Conservation (phyloP, 2,113 vertebrate genomes). For the Phalacrocorax carbo region DNA sequence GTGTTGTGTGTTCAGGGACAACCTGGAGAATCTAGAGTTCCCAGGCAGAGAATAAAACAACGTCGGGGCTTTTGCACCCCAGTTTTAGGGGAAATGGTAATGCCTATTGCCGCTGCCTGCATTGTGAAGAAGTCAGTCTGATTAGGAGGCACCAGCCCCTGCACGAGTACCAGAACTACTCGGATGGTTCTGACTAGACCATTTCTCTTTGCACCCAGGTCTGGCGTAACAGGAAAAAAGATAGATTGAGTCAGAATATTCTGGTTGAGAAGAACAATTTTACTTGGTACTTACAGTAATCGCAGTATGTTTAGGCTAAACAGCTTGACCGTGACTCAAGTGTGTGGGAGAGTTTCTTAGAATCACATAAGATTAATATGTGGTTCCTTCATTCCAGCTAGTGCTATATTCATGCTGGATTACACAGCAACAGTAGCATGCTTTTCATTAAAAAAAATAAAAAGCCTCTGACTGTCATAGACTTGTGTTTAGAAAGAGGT, state of each 20-base stretch:
- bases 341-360: not conserved
- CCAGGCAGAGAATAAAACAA: not conserved
- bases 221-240: not conserved
- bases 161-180: not conserved
- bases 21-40: not conserved
- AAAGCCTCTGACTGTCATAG: not conserved
- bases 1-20: conserved; percentile 3
- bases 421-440: not conserved
- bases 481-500: not conserved
- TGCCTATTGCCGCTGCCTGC: not conserved
- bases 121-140: not conserved
- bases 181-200: not conserved
- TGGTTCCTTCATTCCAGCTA: not conserved
- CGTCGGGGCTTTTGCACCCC: not conserved
- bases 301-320: not conserved
- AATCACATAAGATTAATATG: not conserved
- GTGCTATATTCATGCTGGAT: not conserved
- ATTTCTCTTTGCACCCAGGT: not conserved
- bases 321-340: conserved; percentile 34
- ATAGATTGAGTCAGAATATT: not conserved
- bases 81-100: not conserved
- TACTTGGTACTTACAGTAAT: not conserved
- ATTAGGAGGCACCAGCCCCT: not conserved
- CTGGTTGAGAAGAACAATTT: not conserved
- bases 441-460: not conserved